Evolutionary conservation across 2,888 invertebrate species (phyloP).

Genomic region (Lacanobia oleracea): DNA sequence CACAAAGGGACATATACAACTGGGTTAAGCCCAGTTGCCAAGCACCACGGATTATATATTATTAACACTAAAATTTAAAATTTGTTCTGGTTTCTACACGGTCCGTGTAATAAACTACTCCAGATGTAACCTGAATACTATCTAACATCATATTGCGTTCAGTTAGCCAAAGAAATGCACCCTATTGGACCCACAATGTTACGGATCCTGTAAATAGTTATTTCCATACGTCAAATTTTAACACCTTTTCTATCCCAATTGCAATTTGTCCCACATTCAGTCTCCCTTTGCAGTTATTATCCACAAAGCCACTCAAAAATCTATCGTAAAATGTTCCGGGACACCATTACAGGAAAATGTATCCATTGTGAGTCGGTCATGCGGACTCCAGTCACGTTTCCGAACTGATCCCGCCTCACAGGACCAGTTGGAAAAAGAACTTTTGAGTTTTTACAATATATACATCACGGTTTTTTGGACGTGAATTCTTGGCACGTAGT

Average conservation of each 20-base stretch:
- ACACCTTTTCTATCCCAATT: neutral
- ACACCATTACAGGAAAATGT: constrained; percentile 46
- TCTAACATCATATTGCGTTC: too few relatives aligned
- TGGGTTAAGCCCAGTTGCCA: too few relatives aligned
- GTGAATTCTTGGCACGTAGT: constrained; percentile 56
- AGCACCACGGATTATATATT: too few relatives aligned
- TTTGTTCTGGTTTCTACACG: too few relatives aligned
- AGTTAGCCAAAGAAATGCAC: too few relatives aligned
- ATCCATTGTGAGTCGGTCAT: constrained; percentile 48
- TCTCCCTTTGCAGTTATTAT: constrained; percentile 33
- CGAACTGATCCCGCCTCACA: constrained; percentile 37
- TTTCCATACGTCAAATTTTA: constrained; percentile 14
- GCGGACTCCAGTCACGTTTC: constrained; percentile 55
- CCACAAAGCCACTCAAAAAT: constrained; percentile 45
- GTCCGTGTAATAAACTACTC: too few relatives aligned
- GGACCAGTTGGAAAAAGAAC: constrained; percentile 30
- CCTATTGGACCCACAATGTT: too few relatives aligned
- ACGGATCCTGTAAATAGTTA: neutral
- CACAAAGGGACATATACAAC: too few relatives aligned
- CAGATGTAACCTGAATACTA: too few relatives aligned
- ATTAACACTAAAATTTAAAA: too few relatives aligned
- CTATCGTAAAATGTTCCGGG: constrained; percentile 31
- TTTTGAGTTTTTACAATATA: constrained; percentile 47
- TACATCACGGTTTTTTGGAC: constrained; percentile 28
- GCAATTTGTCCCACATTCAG: constrained; percentile 26